These are phyloP conservation scores for Alloplasta piceator DNA, from an alignment of 2,888 invertebrate genomes.

Conservation along the genomic window DNA sequence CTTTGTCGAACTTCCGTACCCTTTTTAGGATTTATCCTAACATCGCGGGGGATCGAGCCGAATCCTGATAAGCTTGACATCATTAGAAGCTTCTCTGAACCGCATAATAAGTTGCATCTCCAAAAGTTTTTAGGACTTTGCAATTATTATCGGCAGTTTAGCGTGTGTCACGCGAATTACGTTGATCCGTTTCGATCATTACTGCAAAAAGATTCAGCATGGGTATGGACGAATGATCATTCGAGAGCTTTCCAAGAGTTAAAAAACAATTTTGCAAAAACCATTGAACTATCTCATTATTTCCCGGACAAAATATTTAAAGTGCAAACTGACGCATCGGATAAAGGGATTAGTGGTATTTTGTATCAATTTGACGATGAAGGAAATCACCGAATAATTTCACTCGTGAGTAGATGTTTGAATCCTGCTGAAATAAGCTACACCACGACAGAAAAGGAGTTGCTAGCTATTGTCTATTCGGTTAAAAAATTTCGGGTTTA, in stretches of 20 bases:
- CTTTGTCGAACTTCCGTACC: slow-evolving; percentile 52
- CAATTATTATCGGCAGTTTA: no score
- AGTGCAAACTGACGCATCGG: slow-evolving; percentile 61
- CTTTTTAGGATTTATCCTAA: slow-evolving; percentile 30
- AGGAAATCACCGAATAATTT: slow-evolving; percentile 54
- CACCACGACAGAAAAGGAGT: slow-evolving; percentile 20
- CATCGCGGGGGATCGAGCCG: slow-evolving; percentile 41
- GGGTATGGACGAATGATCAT: slow-evolving; percentile 52
- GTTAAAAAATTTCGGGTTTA: slow-evolving; percentile 54
- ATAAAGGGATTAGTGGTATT: slow-evolving; percentile 61
- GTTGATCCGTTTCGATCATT: slow-evolving; percentile 47
- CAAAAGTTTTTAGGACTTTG: no score
- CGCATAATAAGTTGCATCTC: slow-evolving; percentile 51
- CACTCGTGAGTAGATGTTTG: slow-evolving; percentile 68
- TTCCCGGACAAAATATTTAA: slow-evolving; percentile 37
- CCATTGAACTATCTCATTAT: slow-evolving; percentile 47
- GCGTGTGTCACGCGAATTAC: no score
- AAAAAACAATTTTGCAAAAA: slow-evolving; percentile 54
- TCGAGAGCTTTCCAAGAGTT: slow-evolving; percentile 40
- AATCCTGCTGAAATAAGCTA: slow-evolving; percentile 11
- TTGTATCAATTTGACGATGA: slow-evolving; percentile 18
- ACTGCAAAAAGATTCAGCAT: slow-evolving; percentile 25
- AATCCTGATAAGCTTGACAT: slow-evolving; percentile 66
- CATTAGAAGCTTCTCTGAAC: slow-evolving; percentile 53
- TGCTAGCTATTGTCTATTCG: slow-evolving; percentile 63